Conservation (phyloP, 2,797 vertebrate species). For the Tachyglossus aculeatus region DNA sequence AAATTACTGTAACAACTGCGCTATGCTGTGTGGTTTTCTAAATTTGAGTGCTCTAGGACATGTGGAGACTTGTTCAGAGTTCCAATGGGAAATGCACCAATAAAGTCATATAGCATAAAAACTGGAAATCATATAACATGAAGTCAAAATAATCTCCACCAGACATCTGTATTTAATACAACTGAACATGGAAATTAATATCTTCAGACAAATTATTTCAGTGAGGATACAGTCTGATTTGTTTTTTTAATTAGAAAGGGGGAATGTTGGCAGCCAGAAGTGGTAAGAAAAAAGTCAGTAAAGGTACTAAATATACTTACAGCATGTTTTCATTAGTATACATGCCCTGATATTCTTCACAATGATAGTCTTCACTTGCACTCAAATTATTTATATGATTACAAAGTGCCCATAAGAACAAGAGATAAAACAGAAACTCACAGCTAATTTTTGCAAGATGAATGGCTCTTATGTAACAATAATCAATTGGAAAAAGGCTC, state of each 20-base stretch:
- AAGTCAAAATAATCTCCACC: not conserved
- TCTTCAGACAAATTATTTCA: not conserved
- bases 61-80: not conserved
- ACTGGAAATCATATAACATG: not conserved
- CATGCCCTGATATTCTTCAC: not conserved
- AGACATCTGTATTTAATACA: not conserved
- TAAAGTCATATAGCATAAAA: not conserved
- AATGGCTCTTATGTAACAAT: not conserved
- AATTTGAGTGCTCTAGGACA: not conserved
- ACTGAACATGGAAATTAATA: not conserved
- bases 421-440: too few species aligned
- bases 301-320: too few species aligned
- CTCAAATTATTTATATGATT: not conserved
- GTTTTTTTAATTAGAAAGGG: slow-evolving; percentile 5
- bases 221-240: not conserved
- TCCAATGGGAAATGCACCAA: not conserved
- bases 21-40: not conserved
- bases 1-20: not conserved
- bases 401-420: too few species aligned
- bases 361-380: not conserved
- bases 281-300: not conserved
- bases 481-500: not conserved
- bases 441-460: not conserved
- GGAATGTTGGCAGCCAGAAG: not conserved
- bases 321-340: not conserved